A percentile compares a stretch with the other conserved stretches of the same genome.
Conservation (phyloP, 2,888 invertebrate genomes). For the Orthonychiurus folsomi region DNA sequence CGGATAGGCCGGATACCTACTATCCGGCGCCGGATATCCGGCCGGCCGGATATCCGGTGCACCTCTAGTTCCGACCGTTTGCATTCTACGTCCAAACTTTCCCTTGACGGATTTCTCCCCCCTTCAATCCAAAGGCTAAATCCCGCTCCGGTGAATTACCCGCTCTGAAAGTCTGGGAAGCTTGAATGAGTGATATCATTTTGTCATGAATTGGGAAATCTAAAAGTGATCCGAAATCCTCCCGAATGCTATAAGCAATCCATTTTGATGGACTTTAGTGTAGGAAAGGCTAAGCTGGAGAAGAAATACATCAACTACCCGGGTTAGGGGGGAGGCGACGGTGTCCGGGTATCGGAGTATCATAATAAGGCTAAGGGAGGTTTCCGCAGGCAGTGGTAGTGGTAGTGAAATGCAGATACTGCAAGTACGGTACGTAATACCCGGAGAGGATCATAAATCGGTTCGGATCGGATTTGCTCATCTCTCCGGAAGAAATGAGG, state of each 20-base stretch:
- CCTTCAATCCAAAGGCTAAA: too few species aligned
- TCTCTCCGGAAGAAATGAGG: background rate
- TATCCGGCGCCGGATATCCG: too few species aligned
- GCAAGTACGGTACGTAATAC: too few species aligned
- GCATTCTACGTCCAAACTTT: too few species aligned
- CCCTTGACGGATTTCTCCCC: too few species aligned
- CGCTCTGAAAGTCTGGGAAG: background rate
- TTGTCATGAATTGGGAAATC: constrained; percentile 1
- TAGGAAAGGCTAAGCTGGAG: too few species aligned
- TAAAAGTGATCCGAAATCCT: background rate
- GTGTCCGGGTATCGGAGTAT: background rate
- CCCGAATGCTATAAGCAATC: background rate
- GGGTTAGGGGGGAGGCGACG: background rate
- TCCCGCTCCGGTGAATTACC: background rate
- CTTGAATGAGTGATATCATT: background rate
- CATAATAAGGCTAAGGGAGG: background rate
- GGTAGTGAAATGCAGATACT: too few species aligned
- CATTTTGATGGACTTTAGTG: background rate
- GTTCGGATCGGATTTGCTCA: background rate
- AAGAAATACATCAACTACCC: background rate
- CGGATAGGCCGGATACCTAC: too few species aligned
- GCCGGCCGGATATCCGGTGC: too few species aligned
- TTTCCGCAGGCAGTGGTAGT: too few species aligned
- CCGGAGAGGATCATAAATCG: background rate
- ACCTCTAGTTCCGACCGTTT: too few species aligned